phyloP scores from a whole-genome alignment of 2,797 vertebrate genomes.

The Lagodon rhomboides region DNA sequence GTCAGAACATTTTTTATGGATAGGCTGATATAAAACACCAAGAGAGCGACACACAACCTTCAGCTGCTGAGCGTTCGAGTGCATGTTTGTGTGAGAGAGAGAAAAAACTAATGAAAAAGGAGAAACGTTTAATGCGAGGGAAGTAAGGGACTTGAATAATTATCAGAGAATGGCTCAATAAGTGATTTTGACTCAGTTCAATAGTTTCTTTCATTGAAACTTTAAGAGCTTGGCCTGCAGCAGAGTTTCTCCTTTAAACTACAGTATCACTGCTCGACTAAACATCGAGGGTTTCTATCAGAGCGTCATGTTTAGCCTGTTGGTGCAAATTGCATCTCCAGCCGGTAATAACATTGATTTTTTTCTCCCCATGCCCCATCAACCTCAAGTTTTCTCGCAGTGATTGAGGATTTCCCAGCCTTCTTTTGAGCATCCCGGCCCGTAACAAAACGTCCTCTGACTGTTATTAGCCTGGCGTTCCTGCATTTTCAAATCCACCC shows the following conservation, averaged over 20 bases:
- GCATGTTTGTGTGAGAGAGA: too few species aligned
- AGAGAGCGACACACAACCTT: too few species aligned
- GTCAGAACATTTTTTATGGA: too few species aligned
- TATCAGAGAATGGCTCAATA: background rate
- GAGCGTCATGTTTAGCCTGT: constrained; percentile 56
- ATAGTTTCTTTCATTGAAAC: constrained; percentile 24
- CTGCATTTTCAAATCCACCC: constrained; percentile 45
- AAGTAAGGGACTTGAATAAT: constrained; percentile 4
- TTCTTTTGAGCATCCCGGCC: constrained; percentile 39
- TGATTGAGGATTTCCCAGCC: constrained; percentile 56
- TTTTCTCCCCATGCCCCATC: constrained; percentile 39
- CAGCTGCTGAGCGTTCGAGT: too few species aligned
- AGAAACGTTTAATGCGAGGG: background rate
- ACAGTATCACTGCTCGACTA: constrained; percentile 16
- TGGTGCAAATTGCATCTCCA: constrained; percentile 55
- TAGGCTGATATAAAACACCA: too few species aligned
- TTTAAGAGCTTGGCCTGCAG: constrained; percentile 44
- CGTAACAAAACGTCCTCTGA: constrained; percentile 45
- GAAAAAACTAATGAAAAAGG: background rate
- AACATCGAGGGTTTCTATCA: constrained; percentile 44
- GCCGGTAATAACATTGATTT: constrained; percentile 72
- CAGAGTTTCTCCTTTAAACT: constrained; percentile 34
- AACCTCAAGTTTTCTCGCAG: constrained; percentile 40
- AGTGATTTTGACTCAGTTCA: constrained; percentile 29
- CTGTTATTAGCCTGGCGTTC: constrained; percentile 49